These are phyloP conservation scores for Archips crataeganus DNA, from an alignment of 2,888 invertebrate genomes.

Conservation along the genomic window DNA sequence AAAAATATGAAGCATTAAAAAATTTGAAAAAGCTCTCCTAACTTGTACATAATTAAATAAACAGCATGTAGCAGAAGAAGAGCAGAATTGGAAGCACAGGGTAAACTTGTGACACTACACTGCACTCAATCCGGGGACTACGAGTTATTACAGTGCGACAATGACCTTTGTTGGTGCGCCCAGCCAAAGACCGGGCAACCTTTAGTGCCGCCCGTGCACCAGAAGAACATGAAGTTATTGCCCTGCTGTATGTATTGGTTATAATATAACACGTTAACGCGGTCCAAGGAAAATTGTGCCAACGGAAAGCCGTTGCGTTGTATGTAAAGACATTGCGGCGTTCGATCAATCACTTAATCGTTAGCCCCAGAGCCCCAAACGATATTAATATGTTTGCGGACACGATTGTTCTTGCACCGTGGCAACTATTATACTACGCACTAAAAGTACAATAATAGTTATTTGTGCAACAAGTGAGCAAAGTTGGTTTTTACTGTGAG, in stretches of 20 bases:
- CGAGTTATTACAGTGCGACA: slow-evolving; percentile 89
- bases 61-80: slow-evolving; percentile 88
- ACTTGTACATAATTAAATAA: not conserved
- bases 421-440: too few species aligned
- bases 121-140: slow-evolving; percentile 88
- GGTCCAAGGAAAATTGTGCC: not conserved
- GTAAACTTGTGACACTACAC: slow-evolving; percentile 85
- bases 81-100: slow-evolving; percentile 79
- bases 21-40: not conserved
- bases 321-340: not conserved
- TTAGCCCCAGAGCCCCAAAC: too few species aligned
- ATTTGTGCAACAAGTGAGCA: too few species aligned
- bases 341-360: not conserved
- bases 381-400: too few species aligned
- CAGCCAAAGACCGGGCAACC: slow-evolving; percentile 87
- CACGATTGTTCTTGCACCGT: too few species aligned
- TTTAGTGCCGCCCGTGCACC: slow-evolving; percentile 82
- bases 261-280: not conserved
- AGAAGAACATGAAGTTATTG: slow-evolving; percentile 84
- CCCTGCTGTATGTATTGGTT: slow-evolving; percentile 87
- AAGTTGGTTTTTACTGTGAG: too few species aligned
- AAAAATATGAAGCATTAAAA: not conserved
- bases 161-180: slow-evolving; percentile 89
- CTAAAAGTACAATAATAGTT: too few species aligned
- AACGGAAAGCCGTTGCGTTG: not conserved